Base-by-base conservation (phyloP, 2,888 invertebrate genomes). In the Dasysyrphus tricinctus region DNA sequence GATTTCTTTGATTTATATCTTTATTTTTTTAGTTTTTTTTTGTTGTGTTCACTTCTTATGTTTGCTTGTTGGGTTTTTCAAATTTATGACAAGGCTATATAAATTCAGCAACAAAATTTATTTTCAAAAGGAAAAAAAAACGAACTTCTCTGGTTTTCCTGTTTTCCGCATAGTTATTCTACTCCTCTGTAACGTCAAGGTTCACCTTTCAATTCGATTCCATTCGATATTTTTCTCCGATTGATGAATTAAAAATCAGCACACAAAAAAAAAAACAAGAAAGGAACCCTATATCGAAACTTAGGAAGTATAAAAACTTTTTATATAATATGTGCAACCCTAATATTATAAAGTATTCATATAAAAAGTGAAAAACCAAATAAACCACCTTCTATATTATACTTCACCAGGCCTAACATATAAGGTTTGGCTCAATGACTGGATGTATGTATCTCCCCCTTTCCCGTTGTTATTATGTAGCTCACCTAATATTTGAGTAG, bases 171-270 rank as follows among this genome's bases (percentile, higher is more conserved):
- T 24, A 24, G 42, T 29, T 29, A 8, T n/a, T 29, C 24, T 39
- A 2, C 49, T 12, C 19, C 12, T 14, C 54, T 54, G 54, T 32
- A 54, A 54, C 7, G 0, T 14, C 54, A 54, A 32, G 7, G 51
- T 7, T 19, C 24, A 42, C 61, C 44, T 44, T 29, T 42, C 44
- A 44, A 44, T 63, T 63, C 14, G 29, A 63, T 63, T 57, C 24
- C 8, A 6, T 82, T 67, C 61, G 74, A 74, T 82, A 74, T 37
- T 39, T 59, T 24, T 34, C 32, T 69, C 29, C 76, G 69, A 83
- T 78, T 79, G 79, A 79, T 83, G 74, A 83, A 83, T 79, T 79
- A 80, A 85, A 80, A 85, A 85, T 75, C 80, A 85, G 47, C 57
- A 59, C 29, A 32, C 67, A 61, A 32, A 51, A 42, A 61, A 24